Conservation (phyloP, 1,140 invertebrate genomes). For the Drosophila mauritiana region DNA sequence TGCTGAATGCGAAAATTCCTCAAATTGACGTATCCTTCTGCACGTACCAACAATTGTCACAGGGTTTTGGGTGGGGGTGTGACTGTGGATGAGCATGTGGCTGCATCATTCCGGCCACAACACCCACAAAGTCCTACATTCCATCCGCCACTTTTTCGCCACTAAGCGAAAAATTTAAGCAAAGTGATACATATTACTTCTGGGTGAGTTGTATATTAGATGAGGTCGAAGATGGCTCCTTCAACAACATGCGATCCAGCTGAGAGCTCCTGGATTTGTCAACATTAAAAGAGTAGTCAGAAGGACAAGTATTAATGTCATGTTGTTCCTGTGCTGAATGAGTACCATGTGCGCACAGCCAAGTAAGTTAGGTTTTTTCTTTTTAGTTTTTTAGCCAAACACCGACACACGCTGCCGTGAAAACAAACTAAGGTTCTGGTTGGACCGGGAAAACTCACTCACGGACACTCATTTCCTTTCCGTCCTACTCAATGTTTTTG, state of each 20-base stretch:
- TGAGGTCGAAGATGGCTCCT: background rate
- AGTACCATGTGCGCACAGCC: slow-evolving; percentile 11
- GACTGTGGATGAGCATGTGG: background rate
- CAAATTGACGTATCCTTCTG: slow-evolving; percentile 29
- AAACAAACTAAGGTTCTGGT: slow-evolving; percentile 27
- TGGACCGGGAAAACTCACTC: slow-evolving; percentile 6
- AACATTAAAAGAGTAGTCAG: background rate
- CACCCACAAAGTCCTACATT: background rate
- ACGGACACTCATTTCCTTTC: slow-evolving; percentile 19
- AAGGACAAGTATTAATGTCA: background rate
- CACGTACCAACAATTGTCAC: slow-evolving; percentile 27
- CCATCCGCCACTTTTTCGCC: background rate
- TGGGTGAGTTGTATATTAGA: background rate
- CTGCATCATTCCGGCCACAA: slow-evolving; percentile 6
- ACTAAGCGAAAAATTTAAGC: background rate
- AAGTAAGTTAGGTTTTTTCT: slow-evolving; percentile 43
- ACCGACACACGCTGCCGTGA: background rate
- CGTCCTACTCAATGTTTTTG: slow-evolving; percentile 11
- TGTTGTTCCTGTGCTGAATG: background rate
- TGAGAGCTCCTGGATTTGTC: background rate
- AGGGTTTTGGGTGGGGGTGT: background rate
- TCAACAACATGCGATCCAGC: background rate
- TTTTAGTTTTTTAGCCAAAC: slow-evolving; percentile 1
- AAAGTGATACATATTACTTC: background rate
- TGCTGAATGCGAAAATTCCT: slow-evolving; percentile 22